A percentile compares a stretch with the other conserved stretches of the same genome.
These are phyloP conservation scores for Epirrhoe tristata DNA, from an alignment of 2,888 invertebrate genomes.

Conservation along the genomic window DNA sequence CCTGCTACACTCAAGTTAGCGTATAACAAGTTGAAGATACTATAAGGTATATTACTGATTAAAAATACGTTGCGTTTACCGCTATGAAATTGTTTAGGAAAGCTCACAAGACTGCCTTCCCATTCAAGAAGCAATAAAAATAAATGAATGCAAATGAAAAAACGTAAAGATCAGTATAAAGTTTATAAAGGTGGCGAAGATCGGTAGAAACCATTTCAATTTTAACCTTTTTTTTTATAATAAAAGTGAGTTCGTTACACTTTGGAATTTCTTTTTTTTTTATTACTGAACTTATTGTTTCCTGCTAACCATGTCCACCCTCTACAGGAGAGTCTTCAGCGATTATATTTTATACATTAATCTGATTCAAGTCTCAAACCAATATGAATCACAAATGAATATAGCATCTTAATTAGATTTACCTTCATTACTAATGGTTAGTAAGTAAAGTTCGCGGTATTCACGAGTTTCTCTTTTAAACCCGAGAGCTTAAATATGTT, in stretches of 20 bases:
- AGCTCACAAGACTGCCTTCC: slow-evolving; percentile 17
- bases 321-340: too few species aligned
- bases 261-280: background rate
- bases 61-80: background rate
- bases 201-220: slow-evolving; percentile 9
- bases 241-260: background rate
- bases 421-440: background rate
- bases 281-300: too few species aligned
- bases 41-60: background rate
- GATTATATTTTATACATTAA: background rate
- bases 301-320: too few species aligned
- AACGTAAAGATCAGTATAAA: slow-evolving; percentile 23
- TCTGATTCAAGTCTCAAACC: background rate
- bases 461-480: slow-evolving; percentile 31
- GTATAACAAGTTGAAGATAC: too few species aligned
- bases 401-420: background rate
- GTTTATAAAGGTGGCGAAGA: slow-evolving; percentile 20
- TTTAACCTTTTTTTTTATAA: background rate
- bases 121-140: slow-evolving; percentile 38
- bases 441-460: slow-evolving; percentile 11
- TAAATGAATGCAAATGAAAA: slow-evolving; percentile 40
- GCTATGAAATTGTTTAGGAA: background rate
- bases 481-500: slow-evolving; percentile 32
- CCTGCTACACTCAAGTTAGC: too few species aligned
- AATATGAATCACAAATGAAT: background rate